Percentiles rank a stretch among this genome's conserved stretches.
These are phyloP conservation scores for Rhagophthalmus giganteus DNA, from an alignment of 2,888 invertebrate species.

Conservation along the genomic window DNA sequence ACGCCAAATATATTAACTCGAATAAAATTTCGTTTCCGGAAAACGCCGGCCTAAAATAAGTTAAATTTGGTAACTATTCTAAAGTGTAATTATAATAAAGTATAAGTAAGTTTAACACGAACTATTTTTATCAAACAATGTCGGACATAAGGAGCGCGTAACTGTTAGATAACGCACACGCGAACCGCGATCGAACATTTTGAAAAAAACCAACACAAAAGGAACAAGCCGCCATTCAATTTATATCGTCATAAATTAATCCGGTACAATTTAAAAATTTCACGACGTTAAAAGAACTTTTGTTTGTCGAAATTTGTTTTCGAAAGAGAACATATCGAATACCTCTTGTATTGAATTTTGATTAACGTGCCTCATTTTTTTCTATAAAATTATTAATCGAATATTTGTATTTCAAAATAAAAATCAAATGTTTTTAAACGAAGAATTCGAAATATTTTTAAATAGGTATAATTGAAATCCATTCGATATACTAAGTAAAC, in stretches of 20 bases:
- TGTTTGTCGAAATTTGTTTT: too few relatives aligned
- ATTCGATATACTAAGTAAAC: too few relatives aligned
- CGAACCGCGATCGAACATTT: conserved; percentile 10
- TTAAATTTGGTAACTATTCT: conserved; percentile 33
- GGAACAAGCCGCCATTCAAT: neutral
- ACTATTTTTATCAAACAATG: conserved; percentile 33
- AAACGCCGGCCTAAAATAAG: conserved; percentile 27
- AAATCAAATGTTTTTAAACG: too few relatives aligned
- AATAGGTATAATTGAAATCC: too few relatives aligned
- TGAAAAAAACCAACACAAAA: conserved; percentile 3
- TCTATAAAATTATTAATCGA: too few relatives aligned
- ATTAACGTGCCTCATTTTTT: too few relatives aligned
- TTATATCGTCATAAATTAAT: neutral
- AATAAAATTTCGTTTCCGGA: conserved; percentile 25
- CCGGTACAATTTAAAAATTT: neutral
- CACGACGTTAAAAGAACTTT: too few relatives aligned
- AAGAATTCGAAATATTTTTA: too few relatives aligned
- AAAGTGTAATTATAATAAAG: conserved; percentile 33
- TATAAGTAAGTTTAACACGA: conserved; percentile 30
- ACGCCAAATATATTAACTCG: conserved; percentile 17
- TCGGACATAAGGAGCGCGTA: conserved; percentile 30
- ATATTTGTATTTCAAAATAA: too few relatives aligned
- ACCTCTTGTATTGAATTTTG: too few relatives aligned
- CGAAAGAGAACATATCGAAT: too few relatives aligned
- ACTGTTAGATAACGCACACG: conserved; percentile 20